Percentiles rank a stretch among this genome's conserved stretches.
phyloP scores from a whole-genome alignment of 2,797 vertebrate genomes.

The Scolopax bukidnonensis region DNA sequence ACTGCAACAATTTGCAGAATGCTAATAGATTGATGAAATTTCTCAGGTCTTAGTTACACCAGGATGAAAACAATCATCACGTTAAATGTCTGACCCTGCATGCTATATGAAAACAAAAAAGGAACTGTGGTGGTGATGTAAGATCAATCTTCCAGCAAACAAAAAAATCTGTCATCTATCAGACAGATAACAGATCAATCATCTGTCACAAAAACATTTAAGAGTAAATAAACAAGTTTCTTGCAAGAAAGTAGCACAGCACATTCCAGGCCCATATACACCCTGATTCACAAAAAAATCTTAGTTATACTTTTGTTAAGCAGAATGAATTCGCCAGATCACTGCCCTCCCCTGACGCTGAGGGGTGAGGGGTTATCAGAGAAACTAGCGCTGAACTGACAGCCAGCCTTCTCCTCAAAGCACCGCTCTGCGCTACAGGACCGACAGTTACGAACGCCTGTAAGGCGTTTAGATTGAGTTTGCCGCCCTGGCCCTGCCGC shows the following conservation, averaged over 20 bases:
- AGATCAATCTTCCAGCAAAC: not conserved
- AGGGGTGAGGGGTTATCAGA: accelerated
- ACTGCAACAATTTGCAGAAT: not conserved
- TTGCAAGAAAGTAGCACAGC: not conserved
- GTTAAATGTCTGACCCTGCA: not conserved
- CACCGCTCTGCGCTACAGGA: not conserved
- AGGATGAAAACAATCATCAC: not conserved
- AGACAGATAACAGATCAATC: not conserved
- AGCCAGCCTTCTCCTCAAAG: accelerated
- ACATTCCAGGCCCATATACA: not conserved
- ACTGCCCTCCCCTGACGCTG: too few species aligned
- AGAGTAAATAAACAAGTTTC: not conserved
- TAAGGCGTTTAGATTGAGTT: accelerated
- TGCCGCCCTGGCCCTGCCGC: accelerated
- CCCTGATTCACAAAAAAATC: accelerated
- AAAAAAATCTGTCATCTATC: not conserved
- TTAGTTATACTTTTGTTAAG: not conserved
- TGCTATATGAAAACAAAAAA: not conserved
- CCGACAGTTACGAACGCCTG: accelerated
- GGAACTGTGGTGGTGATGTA: accelerated
- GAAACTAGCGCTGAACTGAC: not conserved
- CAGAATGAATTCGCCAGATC: not conserved
- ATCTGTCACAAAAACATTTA: not conserved
- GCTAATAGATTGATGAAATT: not conserved
- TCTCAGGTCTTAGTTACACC: not conserved